Conservation (phyloP, 2,113 vertebrate species). For the Phrynocephalus versicolor region DNA sequence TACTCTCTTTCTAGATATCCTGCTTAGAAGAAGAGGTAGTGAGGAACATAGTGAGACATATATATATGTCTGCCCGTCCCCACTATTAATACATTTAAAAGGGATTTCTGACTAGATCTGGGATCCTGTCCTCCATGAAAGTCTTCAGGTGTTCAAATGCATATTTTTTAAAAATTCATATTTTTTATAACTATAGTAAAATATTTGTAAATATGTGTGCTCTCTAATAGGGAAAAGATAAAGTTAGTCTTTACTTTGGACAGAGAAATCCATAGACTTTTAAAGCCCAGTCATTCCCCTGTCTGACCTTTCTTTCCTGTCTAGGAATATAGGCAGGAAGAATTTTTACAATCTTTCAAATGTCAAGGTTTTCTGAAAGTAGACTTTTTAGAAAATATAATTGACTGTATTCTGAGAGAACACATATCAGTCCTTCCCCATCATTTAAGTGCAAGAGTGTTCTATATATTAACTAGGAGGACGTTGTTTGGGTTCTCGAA, state of each 20-base stretch:
- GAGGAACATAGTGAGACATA: no score
- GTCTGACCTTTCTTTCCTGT: slow-evolving; percentile 39
- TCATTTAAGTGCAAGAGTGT: slow-evolving; percentile 18
- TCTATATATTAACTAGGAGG: not conserved
- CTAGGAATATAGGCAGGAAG: slow-evolving; percentile 41
- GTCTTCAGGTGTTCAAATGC: slow-evolving; percentile 33
- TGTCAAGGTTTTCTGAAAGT: slow-evolving; percentile 28
- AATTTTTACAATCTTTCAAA: slow-evolving; percentile 49
- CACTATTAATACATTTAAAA: not conserved
- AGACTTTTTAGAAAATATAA: slow-evolving; percentile 44
- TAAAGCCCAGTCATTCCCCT: slow-evolving; percentile 12
- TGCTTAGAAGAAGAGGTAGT: not conserved
- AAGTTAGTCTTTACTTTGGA: slow-evolving; percentile 62
- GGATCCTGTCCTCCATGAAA: not conserved
- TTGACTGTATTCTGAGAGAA: slow-evolving; percentile 18
- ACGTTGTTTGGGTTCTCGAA: not conserved
- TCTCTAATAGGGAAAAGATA: slow-evolving; percentile 47
- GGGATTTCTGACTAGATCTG: not conserved
- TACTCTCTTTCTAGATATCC: not conserved
- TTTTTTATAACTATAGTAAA: slow-evolving; percentile 47
- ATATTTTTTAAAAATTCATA: slow-evolving; percentile 47
- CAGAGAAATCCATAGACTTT: slow-evolving; percentile 40
- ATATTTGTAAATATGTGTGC: slow-evolving; percentile 52
- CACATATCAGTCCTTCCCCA: not conserved
- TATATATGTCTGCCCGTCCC: not conserved